A percentile compares a stretch with the other conserved stretches of the same genome.
These are phyloP conservation scores for Tragelaphus scriptus DNA, from an alignment of 2,113 vertebrate species.

Conservation along the genomic window DNA sequence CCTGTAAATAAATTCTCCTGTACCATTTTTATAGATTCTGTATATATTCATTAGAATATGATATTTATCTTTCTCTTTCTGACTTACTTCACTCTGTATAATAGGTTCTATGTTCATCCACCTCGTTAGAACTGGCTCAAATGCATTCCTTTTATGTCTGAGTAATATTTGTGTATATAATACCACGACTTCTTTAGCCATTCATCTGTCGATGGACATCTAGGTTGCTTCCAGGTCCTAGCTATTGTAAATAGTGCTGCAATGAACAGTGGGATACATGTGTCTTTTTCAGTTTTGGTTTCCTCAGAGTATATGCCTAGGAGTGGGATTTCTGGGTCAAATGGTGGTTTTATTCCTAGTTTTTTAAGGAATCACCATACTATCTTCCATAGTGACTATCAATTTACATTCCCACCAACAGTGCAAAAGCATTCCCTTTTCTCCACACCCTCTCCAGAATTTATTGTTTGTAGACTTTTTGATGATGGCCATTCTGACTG, in stretches of 20 bases:
- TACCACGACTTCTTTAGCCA: neutral
- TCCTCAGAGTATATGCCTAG: neutral
- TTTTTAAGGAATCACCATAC: neutral
- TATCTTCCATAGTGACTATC: neutral
- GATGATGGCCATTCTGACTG: neutral
- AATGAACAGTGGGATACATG: neutral
- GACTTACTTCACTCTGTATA: neutral
- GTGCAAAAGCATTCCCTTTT: neutral
- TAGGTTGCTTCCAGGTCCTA: neutral
- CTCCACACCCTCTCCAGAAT: neutral
- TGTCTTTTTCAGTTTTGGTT: neutral
- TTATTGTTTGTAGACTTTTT: neutral
- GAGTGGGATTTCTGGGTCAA: neutral
- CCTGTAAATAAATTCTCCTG: neutral
- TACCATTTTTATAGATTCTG: neutral
- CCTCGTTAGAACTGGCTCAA: neutral
- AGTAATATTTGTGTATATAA: neutral
- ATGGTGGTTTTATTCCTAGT: neutral
- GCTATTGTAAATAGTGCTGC: neutral
- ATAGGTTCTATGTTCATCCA: neutral
- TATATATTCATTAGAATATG: neutral
- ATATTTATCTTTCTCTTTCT: neutral
- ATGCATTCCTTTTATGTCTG: neutral
- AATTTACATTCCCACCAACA: neutral
- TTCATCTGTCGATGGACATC: neutral